phyloP scores from a whole-genome alignment of 2,113 vertebrate species.

The Quiscalus mexicanus region DNA sequence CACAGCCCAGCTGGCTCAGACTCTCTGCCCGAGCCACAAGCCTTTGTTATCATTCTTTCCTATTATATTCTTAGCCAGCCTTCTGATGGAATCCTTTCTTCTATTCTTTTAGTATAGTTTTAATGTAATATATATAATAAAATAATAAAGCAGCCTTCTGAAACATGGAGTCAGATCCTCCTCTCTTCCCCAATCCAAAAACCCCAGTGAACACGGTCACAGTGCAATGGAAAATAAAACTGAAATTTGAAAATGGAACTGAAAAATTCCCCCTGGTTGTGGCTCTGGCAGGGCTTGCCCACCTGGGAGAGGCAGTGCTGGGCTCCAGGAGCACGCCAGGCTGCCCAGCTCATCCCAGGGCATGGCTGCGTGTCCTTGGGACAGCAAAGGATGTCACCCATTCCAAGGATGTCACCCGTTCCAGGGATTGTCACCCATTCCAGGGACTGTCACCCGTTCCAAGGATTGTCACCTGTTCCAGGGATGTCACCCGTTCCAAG shows the following conservation, averaged over 20 bases:
- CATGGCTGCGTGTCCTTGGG: accelerated
- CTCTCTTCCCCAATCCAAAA: too few relatives aligned
- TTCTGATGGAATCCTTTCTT: too few relatives aligned
- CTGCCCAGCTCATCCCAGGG: not conserved
- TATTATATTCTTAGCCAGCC: too few relatives aligned
- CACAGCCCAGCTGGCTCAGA: too few relatives aligned
- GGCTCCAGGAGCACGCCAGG: accelerated
- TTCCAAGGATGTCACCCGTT: accelerated
- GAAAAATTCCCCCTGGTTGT: accelerated
- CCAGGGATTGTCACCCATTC: accelerated
- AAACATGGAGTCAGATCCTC: too few relatives aligned
- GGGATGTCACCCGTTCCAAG: accelerated
- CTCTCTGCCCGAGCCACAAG: too few relatives aligned
- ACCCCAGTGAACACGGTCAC: too few relatives aligned
- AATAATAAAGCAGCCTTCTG: too few relatives aligned
- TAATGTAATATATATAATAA: too few relatives aligned
- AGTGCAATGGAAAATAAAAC: not conserved
- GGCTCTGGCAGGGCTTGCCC: not conserved
- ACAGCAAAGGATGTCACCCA: accelerated
- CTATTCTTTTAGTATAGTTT: too few relatives aligned
- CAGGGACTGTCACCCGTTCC: accelerated
- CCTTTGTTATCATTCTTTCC: too few relatives aligned
- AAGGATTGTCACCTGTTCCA: accelerated
- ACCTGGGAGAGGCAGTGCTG: accelerated
- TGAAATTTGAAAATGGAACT: not conserved